These are phyloP conservation scores for Cettia cetti DNA, from an alignment of 2,113 vertebrate genomes.

Conservation along the genomic window DNA sequence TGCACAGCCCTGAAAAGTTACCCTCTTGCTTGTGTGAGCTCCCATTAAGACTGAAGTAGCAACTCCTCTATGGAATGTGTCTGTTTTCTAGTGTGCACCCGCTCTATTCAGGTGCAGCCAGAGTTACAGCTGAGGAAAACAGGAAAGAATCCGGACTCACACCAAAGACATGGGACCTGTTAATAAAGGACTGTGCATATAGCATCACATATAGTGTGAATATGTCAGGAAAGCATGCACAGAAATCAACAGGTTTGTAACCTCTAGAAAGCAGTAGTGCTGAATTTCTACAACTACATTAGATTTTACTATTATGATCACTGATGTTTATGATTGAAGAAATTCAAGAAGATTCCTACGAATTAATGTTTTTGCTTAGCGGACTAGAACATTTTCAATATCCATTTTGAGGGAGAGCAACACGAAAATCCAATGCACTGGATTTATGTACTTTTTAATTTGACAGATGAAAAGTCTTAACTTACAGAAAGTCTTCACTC, in stretches of 20 bases:
- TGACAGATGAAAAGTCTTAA: background rate
- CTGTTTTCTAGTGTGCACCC: background rate
- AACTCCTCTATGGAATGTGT: background rate
- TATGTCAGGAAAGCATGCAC: background rate
- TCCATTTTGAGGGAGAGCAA: background rate
- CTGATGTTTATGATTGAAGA: background rate
- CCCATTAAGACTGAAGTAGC: background rate
- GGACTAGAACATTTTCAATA: background rate
- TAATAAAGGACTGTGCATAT: background rate
- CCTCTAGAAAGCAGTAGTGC: background rate
- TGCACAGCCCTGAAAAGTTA: background rate
- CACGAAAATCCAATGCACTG: background rate
- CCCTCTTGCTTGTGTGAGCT: background rate
- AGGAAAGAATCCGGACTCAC: background rate
- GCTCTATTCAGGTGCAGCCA: background rate
- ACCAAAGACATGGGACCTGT: background rate
- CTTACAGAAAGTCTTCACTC: background rate
- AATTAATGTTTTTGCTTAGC: background rate
- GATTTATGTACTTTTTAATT: background rate
- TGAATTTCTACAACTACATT: background rate
- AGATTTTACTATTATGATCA: background rate
- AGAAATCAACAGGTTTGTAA: background rate
- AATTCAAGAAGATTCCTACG: background rate
- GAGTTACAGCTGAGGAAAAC: background rate
- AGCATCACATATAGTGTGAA: background rate